phyloP scores from a whole-genome alignment of 2,797 vertebrate genomes.

The Neosilurus mollespiculum region DNA sequence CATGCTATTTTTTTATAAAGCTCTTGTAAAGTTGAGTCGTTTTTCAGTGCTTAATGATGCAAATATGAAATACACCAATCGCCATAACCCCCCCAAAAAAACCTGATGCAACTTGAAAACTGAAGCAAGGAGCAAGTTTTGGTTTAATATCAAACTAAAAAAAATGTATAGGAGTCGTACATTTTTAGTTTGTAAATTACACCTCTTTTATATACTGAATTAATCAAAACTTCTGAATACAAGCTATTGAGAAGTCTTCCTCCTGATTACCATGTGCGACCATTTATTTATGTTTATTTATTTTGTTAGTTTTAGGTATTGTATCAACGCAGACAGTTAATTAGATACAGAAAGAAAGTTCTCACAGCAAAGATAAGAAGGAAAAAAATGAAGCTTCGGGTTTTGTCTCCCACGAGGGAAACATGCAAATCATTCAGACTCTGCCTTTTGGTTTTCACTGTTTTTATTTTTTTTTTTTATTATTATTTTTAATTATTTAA shows the following conservation, averaged over 20 bases:
- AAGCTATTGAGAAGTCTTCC: not conserved
- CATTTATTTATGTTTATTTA: not conserved
- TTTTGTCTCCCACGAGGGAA: not conserved
- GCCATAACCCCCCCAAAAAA: not conserved
- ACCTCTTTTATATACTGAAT: not conserved
- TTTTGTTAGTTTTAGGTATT: not conserved
- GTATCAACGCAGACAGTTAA: not conserved
- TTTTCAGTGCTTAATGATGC: not conserved
- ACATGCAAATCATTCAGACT: slow-evolving; percentile 5
- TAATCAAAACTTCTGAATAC: not conserved
- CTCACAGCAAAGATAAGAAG: slow-evolving; percentile 15
- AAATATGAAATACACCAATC: not conserved
- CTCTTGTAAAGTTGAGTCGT: not conserved
- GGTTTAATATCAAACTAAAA: not conserved
- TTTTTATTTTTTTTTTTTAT: not conserved
- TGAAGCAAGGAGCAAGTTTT: not conserved
- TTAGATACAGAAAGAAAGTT: not conserved
- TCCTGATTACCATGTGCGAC: not conserved
- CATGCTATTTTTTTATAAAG: not conserved
- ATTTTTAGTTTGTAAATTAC: not conserved
- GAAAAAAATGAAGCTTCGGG: not conserved
- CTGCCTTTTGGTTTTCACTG: not conserved
- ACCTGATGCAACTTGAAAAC: not conserved
- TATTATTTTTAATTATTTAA: not conserved
- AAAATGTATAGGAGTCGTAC: not conserved